Evolutionary conservation across 2,113 vertebrate species (phyloP).

Genomic region (Ceratotherium simum): DNA sequence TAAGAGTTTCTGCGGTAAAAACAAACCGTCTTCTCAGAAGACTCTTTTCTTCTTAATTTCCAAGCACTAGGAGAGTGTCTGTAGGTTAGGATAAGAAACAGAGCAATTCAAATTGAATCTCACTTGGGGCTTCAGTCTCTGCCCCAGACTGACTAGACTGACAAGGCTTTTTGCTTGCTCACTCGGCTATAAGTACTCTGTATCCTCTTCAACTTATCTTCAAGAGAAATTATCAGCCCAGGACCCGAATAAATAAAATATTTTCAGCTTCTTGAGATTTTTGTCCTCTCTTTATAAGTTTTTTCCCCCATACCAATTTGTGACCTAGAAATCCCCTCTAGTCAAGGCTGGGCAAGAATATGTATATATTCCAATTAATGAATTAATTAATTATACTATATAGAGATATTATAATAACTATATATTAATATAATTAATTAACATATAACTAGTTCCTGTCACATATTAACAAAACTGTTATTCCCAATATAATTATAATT

Average conservation of each 20-base stretch:
- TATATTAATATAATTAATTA: not conserved
- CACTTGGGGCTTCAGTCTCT: not conserved
- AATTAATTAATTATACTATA: not conserved
- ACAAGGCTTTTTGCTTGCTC: not conserved
- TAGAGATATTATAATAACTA: not conserved
- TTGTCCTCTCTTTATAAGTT: not conserved
- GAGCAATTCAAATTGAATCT: not conserved
- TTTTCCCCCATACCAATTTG: not conserved
- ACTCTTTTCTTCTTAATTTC: not conserved
- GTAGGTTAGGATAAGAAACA: not conserved
- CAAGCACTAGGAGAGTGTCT: not conserved
- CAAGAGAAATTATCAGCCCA: not conserved
- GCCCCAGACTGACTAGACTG: not conserved
- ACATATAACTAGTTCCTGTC: not conserved
- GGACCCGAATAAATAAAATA: not conserved
- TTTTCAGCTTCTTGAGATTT: conserved; percentile 39
- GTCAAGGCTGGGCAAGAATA: not conserved
- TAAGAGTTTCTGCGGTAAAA: conserved; percentile 17
- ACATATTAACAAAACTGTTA: not conserved
- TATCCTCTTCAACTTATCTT: not conserved
- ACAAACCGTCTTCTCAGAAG: not conserved
- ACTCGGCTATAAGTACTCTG: not conserved
- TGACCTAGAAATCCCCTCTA: not conserved
- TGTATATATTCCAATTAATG: not conserved
- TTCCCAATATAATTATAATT: not conserved